phyloP scores from a whole-genome alignment of 2,113 vertebrate genomes.

The Tenrec ecaudatus region DNA sequence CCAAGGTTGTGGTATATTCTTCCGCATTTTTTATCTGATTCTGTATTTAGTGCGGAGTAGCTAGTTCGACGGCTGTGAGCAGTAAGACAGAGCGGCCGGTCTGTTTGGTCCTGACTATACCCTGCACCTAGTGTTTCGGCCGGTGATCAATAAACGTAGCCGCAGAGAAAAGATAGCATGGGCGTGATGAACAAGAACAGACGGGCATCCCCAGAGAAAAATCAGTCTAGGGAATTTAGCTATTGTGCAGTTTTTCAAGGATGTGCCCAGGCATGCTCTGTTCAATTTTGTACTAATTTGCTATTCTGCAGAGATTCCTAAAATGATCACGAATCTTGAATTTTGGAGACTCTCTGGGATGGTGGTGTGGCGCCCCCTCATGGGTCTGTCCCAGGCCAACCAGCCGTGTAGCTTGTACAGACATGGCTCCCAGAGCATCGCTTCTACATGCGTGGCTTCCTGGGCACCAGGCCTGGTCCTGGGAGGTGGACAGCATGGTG shows the following conservation, averaged over 20 bases:
- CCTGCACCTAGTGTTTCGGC: too few species aligned
- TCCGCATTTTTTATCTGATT: too few species aligned
- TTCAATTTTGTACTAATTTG: not conserved
- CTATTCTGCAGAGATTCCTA: conserved; percentile 3
- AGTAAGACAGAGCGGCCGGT: too few species aligned
- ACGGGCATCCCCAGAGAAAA: not conserved
- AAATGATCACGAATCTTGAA: conserved; percentile 28
- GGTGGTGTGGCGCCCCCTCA: not conserved
- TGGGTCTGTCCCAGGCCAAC: not conserved
- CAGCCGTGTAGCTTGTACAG: too few species aligned
- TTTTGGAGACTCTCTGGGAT: not conserved
- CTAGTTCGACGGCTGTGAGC: too few species aligned
- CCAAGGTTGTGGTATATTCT: too few species aligned
- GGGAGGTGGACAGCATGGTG: accelerated
- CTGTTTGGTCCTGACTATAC: too few species aligned
- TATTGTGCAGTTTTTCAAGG: not conserved
- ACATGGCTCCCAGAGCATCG: too few species aligned
- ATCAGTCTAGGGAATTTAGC: not conserved
- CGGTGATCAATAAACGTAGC: not conserved
- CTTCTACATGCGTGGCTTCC: too few species aligned
- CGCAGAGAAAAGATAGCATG: not conserved
- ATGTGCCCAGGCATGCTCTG: not conserved
- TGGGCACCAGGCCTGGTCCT: too few species aligned
- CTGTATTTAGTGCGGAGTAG: too few species aligned
- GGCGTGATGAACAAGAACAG: conserved; percentile 20